Evolutionary conservation across 1,140 invertebrate genomes (phyloP), one percentile per base, ranked within the genome.

Genomic region (Leucophenga varia): DNA sequence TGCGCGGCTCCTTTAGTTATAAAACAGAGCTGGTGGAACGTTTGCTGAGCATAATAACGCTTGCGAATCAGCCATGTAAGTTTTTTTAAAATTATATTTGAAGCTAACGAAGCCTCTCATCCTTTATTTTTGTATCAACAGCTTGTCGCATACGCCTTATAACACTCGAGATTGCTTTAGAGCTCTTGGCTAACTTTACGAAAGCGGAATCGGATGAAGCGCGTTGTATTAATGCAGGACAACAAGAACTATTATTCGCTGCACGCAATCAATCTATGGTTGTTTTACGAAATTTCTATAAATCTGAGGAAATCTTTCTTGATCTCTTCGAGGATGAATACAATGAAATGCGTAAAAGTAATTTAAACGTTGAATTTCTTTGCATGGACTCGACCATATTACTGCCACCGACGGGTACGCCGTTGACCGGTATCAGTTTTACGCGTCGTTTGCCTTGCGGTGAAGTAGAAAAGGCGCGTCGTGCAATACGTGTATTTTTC

Each of bases 241-340:
- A 81, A 54, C 68, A 81, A 74, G 78, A 65, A 57, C 68, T 65
- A 76, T 79, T 72, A 74, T 80, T 68, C 61, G 82, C 85, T 37
- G 87, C 91, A 5, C 84, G 87, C 50, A 89, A 92, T 61, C 89
- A 95, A 65, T 91, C 91, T 52, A 93, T 91, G 30, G 82, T 88
- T 14, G 78, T 93, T 10, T 80, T 97, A 2, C 82, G 91, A 30
- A 95, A 94, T 79, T 95, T 96, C 72, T 97, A 95, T 75, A 97
- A 96, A 84, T 94, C 90, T 67, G 95, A 98, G 80, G 95, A 98
- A 68, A 95, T 98, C 55, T 99, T 99, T 79, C 78, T 98, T 21
- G 96, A 99, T 73, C 93, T 98, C 84, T 99, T 99, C 78, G 96
- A 99, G 78, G 94, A 98, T 76, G 97, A 99, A 61, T 88, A 87